Percentiles rank a stretch among this genome's conserved stretches.
Evolutionary conservation across 92 coral and sea anemone species (phyloP).

Genomic region (Paragorgia papillata): DNA sequence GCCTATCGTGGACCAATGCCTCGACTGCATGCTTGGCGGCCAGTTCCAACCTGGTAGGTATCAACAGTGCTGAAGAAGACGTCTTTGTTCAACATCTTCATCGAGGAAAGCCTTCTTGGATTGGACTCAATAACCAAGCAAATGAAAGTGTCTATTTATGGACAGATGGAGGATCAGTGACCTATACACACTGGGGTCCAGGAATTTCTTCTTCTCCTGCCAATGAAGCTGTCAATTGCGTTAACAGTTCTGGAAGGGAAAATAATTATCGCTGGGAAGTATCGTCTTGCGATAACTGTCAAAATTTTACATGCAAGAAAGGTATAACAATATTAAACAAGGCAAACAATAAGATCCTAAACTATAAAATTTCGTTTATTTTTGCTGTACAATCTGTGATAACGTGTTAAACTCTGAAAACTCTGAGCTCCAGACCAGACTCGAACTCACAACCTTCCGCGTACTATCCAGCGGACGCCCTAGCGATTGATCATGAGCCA

Average conservation of each 20-base stretch:
- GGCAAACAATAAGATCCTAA: too few relatives aligned
- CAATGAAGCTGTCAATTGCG: not conserved
- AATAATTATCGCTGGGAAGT: conserved; percentile 16
- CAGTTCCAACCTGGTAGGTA: conserved; percentile 5
- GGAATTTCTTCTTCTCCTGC: not conserved
- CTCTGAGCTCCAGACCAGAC: too few relatives aligned
- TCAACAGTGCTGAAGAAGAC: conserved; percentile 23
- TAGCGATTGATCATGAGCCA: too few relatives aligned
- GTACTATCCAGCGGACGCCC: too few relatives aligned
- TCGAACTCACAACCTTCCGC: too few relatives aligned
- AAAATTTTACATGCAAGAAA: conserved; percentile 29
- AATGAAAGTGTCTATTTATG: conserved; percentile 26
- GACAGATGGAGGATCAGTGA: conserved; percentile 17
- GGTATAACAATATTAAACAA: not conserved
- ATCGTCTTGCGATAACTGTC: conserved; percentile 17
- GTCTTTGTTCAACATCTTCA: conserved; percentile 25
- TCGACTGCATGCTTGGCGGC: not conserved
- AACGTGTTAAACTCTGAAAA: too few relatives aligned
- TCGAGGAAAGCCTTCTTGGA: conserved; percentile 14
- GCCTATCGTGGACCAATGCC: conserved; percentile 1
- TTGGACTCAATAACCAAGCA: conserved; percentile 29
- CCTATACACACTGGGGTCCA: conserved; percentile 17
- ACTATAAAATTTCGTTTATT: too few relatives aligned
- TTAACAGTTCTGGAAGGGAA: conserved; percentile 12
- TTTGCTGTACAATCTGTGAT: too few relatives aligned